Evolutionary conservation across 2,888 invertebrate genomes (phyloP), one percentile per base, ranked within the genome.

Genomic region (Parnassius orleans): DNA sequence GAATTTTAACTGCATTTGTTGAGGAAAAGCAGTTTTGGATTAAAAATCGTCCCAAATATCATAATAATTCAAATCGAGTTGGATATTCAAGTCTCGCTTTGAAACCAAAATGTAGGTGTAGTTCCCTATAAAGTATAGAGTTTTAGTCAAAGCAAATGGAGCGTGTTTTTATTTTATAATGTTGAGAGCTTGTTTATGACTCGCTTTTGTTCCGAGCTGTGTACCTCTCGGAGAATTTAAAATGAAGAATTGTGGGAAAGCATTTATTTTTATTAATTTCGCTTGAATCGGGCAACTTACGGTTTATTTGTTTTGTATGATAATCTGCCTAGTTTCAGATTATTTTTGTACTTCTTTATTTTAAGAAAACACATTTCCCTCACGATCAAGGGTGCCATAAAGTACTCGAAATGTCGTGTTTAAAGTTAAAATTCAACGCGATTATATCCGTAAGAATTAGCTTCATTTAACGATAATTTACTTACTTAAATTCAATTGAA

Each of bases 81-180:
- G 24, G 46, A 60, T 56, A 52, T 60, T 53, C 41, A 53, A 59
- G 46, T 46, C 46, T 42, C 10, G 56, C 56, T 59, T 59, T 59
- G 59, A 55, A 33, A n/a, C 52, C 46, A 33, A 53, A 57, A 56
- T 60, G 46, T 62, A 50, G 56, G 33, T 60, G 59, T 59, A 59
- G 47, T 64, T 57, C 60, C 53, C 57, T n/a, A 14, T 24, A 56
- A 52, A 60, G 59, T 47, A n/a, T n/a, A n/a, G n/a, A n/a, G n/a
- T n/a, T n/a, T n/a, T 12, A 59, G 41, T 46, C 53, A 47, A 56
- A 19, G 41, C 57, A 57, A 62, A 62, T 53, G 61, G 48, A 53
- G 53, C 60, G 56, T 57, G 60, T 60, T 60, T 64, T 50, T 64
- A 57, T 57, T 62, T 62, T 62, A 57, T 63, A 56, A 56, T 42